Percentiles rank a stretch among this genome's conserved stretches.
These are phyloP conservation scores for Drosophila teissieri DNA, from an alignment of 1,140 invertebrate genomes.

Conservation along the genomic window DNA sequence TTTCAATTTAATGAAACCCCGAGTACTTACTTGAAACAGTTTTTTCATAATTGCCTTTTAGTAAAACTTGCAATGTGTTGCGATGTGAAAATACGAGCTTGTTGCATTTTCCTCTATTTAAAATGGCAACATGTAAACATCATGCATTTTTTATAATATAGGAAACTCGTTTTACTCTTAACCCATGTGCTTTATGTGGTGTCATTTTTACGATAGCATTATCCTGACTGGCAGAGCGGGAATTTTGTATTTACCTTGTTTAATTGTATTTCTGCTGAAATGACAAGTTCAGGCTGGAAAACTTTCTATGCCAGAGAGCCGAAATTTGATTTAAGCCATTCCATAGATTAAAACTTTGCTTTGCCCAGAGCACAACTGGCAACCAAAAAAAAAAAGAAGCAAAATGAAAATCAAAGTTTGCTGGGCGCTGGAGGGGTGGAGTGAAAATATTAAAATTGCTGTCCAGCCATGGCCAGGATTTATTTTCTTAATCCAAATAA, in stretches of 20 bases:
- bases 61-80: neutral
- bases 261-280: constrained; percentile 17
- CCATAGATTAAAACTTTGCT: constrained; percentile 36
- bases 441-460: constrained; percentile 67
- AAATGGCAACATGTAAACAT: neutral
- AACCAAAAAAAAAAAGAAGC: neutral
- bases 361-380: neutral
- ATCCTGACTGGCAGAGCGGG: too few relatives aligned
- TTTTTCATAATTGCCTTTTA: neutral
- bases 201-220: neutral
- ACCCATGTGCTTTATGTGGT: neutral
- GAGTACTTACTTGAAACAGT: neutral
- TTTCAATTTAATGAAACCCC: neutral
- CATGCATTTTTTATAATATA: constrained; percentile 1
- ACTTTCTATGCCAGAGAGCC: constrained; percentile 13
- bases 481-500: constrained; percentile 81
- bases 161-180: neutral
- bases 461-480: constrained; percentile 62
- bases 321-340: constrained; percentile 43
- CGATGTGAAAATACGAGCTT: too few relatives aligned
- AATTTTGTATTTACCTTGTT: neutral
- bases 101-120: neutral
- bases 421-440: neutral
- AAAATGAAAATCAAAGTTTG: constrained; percentile 41
- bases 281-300: constrained; percentile 26